Conservation (phyloP, 2,797 vertebrate species). For the Typhlichthys subterraneus region DNA sequence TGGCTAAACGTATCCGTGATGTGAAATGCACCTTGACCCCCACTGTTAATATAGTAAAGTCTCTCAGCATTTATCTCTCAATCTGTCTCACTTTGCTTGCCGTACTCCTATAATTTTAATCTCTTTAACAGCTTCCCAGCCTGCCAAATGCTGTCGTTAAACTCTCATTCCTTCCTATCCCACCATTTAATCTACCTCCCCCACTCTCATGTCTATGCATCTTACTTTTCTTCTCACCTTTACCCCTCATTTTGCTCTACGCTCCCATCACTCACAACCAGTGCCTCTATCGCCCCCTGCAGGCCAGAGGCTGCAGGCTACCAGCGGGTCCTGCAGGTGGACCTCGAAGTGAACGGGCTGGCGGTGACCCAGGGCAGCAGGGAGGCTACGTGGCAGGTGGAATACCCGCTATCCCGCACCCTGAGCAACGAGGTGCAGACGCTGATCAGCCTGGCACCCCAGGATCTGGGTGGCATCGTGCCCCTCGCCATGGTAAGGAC, state of each 20-base stretch:
- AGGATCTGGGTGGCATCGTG: slow-evolving; percentile 89
- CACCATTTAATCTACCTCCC: slow-evolving; percentile 5
- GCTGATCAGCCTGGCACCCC: slow-evolving; percentile 87
- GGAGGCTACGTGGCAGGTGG: slow-evolving; percentile 93
- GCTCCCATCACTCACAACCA: neutral
- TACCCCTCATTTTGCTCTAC: slow-evolving; percentile 4
- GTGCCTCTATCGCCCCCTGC: slow-evolving; percentile 24
- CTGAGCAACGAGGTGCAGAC: slow-evolving; percentile 81
- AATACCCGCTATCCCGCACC: slow-evolving; percentile 84
- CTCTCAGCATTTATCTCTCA: neutral
- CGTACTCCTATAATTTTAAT: neutral
- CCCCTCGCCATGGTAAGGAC: slow-evolving; percentile 91
- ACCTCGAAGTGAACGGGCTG: slow-evolving; percentile 88
- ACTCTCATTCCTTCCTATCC: slow-evolving; percentile 4
- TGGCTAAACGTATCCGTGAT: neutral
- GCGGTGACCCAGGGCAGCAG: slow-evolving; percentile 84
- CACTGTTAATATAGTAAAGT: slow-evolving; percentile 22
- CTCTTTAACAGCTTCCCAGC: neutral
- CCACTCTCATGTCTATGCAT: neutral
- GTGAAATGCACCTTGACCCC: slow-evolving; percentile 5
- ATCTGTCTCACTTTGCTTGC: neutral
- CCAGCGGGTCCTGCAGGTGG: slow-evolving; percentile 88
- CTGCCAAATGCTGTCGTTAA: slow-evolving; percentile 6
- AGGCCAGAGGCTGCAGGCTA: slow-evolving; percentile 80
- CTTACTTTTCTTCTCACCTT: neutral